Conservation (phyloP, 2,113 vertebrate species). For the cat (Felis catus) region F.catus_Fca126_mat1.0 CM031415.1:111136501-111137000, state of each 20-base stretch:
- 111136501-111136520: too few species aligned
- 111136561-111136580: too few species aligned
- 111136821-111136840: not conserved
- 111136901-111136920: not conserved
- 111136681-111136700: not conserved
- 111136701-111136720: not conserved
- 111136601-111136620: not conserved
- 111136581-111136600: not conserved
- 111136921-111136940: not conserved
- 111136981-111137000: not conserved
- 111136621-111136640: not conserved
- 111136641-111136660: not conserved
- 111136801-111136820: not conserved
- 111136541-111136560: too few species aligned
- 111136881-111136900: not conserved
- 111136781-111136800: not conserved
- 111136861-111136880: not conserved
- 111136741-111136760: not conserved
- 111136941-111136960: not conserved
- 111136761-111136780: not conserved
- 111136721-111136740: not conserved
- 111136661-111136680: not conserved
- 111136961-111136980: not conserved
- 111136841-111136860: not conserved
- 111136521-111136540: too few species aligned